These are phyloP conservation scores for Orestias chungarensis DNA, from an alignment of 2,797 vertebrate genomes.

Conservation along the genomic window DNA sequence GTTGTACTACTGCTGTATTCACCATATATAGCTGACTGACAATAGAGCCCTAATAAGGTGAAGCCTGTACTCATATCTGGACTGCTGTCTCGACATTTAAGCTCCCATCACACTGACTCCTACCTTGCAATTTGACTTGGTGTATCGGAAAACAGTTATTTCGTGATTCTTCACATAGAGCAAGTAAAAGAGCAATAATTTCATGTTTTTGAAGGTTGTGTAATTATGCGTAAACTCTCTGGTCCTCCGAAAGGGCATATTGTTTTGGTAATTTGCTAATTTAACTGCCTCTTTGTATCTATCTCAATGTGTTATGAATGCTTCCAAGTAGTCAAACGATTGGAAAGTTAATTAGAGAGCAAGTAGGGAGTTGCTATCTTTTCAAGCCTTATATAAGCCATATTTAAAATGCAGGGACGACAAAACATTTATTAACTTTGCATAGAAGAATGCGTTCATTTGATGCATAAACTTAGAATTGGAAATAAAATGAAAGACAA, in stretches of 20 bases:
- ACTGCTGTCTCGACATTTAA: conserved; percentile 26
- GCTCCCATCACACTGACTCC: neutral
- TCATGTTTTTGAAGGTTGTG: neutral
- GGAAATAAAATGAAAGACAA: neutral
- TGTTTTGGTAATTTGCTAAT: neutral
- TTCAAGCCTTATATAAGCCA: neutral
- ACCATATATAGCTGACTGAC: conserved; percentile 53
- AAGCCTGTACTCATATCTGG: conserved; percentile 60
- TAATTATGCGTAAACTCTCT: neutral
- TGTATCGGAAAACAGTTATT: neutral
- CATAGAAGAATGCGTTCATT: neutral
- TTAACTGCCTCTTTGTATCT: neutral
- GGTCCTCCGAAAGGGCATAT: neutral
- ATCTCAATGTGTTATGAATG: neutral
- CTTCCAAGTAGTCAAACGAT: neutral
- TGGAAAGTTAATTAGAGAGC: neutral
- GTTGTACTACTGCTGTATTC: conserved; percentile 34
- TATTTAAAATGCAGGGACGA: neutral
- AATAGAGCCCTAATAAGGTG: conserved; percentile 39
- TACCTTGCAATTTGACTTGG: neutral
- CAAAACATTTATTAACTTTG: neutral
- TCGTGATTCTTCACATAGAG: neutral
- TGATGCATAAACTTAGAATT: neutral
- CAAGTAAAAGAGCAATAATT: neutral
- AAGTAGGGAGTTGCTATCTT: neutral